A percentile compares a stretch with the other conserved stretches of the same genome.
Evolutionary conservation across 1,140 invertebrate genomes (phyloP).

Genomic region (Adoxophyes honmai): DNA sequence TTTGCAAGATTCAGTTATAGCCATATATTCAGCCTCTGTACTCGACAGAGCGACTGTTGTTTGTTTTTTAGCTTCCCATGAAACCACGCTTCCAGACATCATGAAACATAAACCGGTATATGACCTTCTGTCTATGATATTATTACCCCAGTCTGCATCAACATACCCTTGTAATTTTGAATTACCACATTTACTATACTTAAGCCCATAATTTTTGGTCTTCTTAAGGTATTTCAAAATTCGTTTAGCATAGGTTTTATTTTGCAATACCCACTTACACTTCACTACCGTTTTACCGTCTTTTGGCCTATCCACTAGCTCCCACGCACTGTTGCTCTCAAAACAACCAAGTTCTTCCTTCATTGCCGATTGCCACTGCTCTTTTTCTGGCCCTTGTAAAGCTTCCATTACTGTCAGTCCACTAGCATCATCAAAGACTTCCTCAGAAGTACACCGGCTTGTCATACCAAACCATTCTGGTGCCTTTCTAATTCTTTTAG

Average conservation of each 20-base stretch:
- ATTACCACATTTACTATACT: too few species aligned
- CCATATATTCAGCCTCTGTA: background rate
- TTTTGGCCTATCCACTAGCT: constrained; percentile 1
- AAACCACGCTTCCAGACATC: background rate
- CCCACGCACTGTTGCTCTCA: constrained; percentile 23
- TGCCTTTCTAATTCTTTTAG: constrained; percentile 1
- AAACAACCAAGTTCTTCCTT: constrained; percentile 25
- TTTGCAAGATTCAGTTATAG: background rate
- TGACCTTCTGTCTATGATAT: background rate
- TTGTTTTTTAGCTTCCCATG: background rate
- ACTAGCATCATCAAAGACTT: constrained; percentile 18
- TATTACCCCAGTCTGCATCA: background rate
- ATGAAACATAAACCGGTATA: background rate
- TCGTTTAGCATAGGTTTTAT: constrained; percentile 1
- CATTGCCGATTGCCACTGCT: constrained; percentile 20
- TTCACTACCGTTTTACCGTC: too few species aligned
- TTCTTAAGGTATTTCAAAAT: background rate
- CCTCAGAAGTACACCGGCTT: constrained; percentile 10
- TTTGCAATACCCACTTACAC: constrained; percentile 7
- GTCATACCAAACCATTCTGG: constrained; percentile 18
- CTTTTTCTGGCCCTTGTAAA: too few species aligned
- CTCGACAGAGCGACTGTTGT: background rate
- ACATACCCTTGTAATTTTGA: background rate
- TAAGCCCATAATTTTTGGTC: too few species aligned
- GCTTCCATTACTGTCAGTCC: constrained; percentile 16